These are phyloP conservation scores for Brachystomella parvula DNA, from an alignment of 1,140 invertebrate species.

Conservation along the genomic window DNA sequence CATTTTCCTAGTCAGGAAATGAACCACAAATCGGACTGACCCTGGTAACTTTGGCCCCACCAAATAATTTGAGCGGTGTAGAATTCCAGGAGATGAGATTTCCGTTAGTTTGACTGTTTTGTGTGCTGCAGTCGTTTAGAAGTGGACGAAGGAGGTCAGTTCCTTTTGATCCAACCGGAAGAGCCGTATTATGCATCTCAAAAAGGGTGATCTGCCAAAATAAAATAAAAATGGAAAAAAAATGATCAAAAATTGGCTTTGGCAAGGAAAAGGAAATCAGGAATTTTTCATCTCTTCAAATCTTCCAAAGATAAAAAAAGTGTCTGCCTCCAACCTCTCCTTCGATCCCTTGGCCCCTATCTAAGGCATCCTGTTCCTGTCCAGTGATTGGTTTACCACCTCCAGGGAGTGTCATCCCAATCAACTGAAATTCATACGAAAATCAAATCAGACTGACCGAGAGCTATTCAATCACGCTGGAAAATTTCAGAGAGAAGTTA, in stretches of 20 bases:
- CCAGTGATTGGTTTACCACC: constrained; percentile 64
- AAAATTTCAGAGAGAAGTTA: background rate
- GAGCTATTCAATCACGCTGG: background rate
- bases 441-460: background rate
- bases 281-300: no score
- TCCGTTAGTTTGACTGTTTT: constrained; percentile 48
- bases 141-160: background rate
- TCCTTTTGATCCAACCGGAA: constrained; percentile 50
- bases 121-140: background rate
- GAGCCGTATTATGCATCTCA: constrained; percentile 64
- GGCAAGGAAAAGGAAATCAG: no score
- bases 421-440: constrained; percentile 51
- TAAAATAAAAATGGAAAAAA: no score
- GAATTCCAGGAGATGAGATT: constrained; percentile 3
- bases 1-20: background rate
- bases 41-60: background rate
- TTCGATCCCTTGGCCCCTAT: constrained; percentile 46
- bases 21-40: background rate
- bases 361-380: constrained; percentile 54
- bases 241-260: no score
- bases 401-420: constrained; percentile 64
- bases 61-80: background rate
- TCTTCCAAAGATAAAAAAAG: background rate
- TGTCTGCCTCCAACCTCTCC: constrained; percentile 42
- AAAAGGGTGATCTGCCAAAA: constrained; percentile 71